Evolutionary conservation across 2,888 invertebrate species (phyloP).

Genomic region (Melitaea athalia): DNA sequence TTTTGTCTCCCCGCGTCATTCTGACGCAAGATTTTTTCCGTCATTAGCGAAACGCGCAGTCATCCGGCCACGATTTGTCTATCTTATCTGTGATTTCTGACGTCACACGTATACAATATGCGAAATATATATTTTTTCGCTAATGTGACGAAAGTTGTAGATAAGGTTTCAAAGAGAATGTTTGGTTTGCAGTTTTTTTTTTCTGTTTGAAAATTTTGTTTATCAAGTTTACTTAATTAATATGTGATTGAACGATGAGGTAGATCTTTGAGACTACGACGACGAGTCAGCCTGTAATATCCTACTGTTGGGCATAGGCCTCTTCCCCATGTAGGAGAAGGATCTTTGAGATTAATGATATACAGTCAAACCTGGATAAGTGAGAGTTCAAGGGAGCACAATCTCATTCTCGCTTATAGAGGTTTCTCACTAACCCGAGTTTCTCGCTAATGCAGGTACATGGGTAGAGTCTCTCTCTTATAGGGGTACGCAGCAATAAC

Average conservation of each 20-base stretch:
- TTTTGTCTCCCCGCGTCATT: conserved; percentile 55
- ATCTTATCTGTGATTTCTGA: conserved; percentile 70
- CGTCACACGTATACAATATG: conserved; percentile 76
- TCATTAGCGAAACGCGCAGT: conserved; percentile 75
- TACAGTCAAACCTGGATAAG: too few relatives aligned
- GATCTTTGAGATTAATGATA: too few relatives aligned
- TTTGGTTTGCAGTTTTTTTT: conserved; percentile 55
- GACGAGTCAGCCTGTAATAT: too few relatives aligned
- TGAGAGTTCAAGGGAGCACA: too few relatives aligned
- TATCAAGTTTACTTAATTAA: conserved; percentile 25
- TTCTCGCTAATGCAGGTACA: too few relatives aligned
- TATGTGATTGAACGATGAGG: not conserved
- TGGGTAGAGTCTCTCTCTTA: too few relatives aligned
- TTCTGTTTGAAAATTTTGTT: conserved; percentile 46
- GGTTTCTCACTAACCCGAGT: too few relatives aligned
- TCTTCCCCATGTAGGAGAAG: too few relatives aligned
- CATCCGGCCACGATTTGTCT: conserved; percentile 78
- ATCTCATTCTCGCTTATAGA: too few relatives aligned
- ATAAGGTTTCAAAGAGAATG: conserved; percentile 71
- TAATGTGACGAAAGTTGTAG: conserved; percentile 76
- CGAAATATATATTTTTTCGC: conserved; percentile 71
- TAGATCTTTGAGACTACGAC: too few relatives aligned
- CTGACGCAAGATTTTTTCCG: conserved; percentile 71
- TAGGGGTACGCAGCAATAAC: too few relatives aligned
- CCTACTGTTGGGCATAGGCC: too few relatives aligned